Conservation (phyloP, 2,888 invertebrate genomes). For the Xylota sylvarum region DNA sequence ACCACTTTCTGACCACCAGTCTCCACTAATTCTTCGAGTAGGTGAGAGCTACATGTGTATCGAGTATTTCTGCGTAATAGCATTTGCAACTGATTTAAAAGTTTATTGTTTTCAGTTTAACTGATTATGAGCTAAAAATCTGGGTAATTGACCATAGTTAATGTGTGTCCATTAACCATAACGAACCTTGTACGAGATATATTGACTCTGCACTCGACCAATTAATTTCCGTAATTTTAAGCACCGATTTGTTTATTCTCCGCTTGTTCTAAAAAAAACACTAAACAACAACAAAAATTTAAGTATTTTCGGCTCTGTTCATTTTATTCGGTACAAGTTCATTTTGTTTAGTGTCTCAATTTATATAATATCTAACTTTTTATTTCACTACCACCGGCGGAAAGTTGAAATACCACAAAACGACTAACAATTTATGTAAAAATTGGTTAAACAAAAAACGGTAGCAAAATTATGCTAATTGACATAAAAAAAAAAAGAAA, state of each 20-base stretch:
- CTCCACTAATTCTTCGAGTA: no score
- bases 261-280: neutral
- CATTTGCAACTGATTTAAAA: no score
- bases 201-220: constrained; percentile 8
- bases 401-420: constrained; percentile 34
- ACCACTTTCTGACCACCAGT: no score
- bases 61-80: no score
- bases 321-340: neutral
- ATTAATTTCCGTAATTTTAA: neutral
- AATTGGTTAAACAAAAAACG: constrained; percentile 1
- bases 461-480: constrained; percentile 57
- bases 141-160: constrained; percentile 4
- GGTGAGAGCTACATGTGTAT: no score
- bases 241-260: constrained; percentile 7
- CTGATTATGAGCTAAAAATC: neutral
- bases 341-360: neutral
- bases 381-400: constrained; percentile 17
- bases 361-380: constrained; percentile 1
- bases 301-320: neutral
- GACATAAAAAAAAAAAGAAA: constrained; percentile 15
- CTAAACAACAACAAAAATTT: neutral
- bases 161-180: constrained; percentile 1
- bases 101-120: neutral
- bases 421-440: constrained; percentile 39
- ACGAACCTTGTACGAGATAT: constrained; percentile 5